Conservation (phyloP, 1,140 invertebrate species). For the Zaprionus ghesquierei region DNA sequence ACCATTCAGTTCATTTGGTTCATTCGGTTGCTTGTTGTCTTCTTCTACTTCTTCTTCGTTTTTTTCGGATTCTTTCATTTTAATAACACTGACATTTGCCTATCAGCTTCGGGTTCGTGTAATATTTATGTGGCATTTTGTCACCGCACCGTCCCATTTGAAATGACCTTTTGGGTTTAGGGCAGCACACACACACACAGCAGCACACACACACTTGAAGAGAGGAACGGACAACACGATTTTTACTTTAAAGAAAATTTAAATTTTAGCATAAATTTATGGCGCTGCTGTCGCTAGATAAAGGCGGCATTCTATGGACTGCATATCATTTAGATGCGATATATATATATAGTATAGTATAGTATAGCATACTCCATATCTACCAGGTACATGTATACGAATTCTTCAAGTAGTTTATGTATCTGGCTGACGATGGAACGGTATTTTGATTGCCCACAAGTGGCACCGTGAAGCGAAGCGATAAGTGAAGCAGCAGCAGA, state of each 20-base stretch:
- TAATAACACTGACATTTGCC: constrained; percentile 74
- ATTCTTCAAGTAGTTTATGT: constrained; percentile 39
- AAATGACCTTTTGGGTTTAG: constrained; percentile 55
- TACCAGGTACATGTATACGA: constrained; percentile 13
- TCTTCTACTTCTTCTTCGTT: no score
- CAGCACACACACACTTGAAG: constrained; percentile 6
- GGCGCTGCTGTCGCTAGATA: constrained; percentile 39
- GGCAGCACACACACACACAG: constrained; percentile 5
- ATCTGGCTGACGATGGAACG: constrained; percentile 41
- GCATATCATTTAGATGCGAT: constrained; percentile 46
- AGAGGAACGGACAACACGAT: constrained; percentile 24
- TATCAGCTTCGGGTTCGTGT: constrained; percentile 64
- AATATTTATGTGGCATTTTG: constrained; percentile 78
- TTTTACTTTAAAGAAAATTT: constrained; percentile 68
- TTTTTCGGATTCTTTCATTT: constrained; percentile 33
- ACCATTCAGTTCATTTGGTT: constrained; percentile 33
- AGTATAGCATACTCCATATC: not conserved
- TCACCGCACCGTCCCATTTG: constrained; percentile 63
- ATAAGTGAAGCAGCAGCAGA: constrained; percentile 15
- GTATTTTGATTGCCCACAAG: constrained; percentile 53
- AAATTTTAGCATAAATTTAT: constrained; percentile 80
- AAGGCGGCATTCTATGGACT: constrained; percentile 43
- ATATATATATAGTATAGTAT: constrained; percentile 14
- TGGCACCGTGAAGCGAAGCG: constrained; percentile 27
- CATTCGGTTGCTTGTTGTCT: constrained; percentile 26